Conservation (phyloP, 64 coral and sea anemone genomes). For the Hydrozoanthus tunicans region DNA sequence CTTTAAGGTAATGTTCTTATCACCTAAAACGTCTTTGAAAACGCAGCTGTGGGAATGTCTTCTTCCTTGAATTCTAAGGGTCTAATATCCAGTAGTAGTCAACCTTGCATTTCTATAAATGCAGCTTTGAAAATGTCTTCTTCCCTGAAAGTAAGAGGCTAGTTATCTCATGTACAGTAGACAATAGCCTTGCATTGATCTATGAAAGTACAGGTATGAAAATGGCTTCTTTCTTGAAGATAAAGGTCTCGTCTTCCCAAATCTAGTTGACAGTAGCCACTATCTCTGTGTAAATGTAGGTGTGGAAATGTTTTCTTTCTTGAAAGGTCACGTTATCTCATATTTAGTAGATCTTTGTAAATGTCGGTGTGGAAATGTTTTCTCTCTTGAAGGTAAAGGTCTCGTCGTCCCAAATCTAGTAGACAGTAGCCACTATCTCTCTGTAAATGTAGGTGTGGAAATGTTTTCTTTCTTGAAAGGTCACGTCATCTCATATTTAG, state of each 20-base stretch:
- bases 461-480: background rate
- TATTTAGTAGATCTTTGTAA: background rate
- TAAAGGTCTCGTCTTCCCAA: background rate
- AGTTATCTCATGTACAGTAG: background rate
- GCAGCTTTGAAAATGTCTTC: background rate
- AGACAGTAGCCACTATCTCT: background rate
- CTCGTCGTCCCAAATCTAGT: background rate
- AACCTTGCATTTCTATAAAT: background rate
- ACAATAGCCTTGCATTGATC: background rate
- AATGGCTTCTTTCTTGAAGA: background rate
- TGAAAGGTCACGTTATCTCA: background rate
- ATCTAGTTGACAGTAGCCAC: background rate
- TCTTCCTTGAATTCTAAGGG: no score
- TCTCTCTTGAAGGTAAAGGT: constrained; percentile 29
- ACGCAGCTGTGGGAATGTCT: no score
- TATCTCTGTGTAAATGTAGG: background rate
- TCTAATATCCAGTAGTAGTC: no score
- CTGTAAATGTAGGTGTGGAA: background rate
- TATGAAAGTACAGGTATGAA: background rate
- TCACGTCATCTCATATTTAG: background rate
- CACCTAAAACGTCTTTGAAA: no score
- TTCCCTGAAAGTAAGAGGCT: background rate
- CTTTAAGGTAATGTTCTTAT: no score
- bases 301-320: background rate
- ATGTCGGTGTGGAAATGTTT: no score